phyloP scores from a whole-genome alignment of 2,113 vertebrate species.

The Cyanoramphus novaezelandiae region DNA sequence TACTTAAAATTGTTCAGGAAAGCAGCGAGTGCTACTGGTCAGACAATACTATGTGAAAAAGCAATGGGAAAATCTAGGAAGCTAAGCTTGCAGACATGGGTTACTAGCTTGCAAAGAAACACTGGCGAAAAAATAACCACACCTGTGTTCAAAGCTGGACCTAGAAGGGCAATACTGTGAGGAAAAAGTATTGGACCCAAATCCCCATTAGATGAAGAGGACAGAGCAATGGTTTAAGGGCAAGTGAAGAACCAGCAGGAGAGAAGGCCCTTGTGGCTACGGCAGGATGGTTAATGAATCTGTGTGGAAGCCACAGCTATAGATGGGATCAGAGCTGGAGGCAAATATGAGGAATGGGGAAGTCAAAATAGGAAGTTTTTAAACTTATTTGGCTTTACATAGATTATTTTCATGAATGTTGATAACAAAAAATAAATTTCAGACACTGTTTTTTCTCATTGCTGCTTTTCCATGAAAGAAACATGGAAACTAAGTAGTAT shows the following conservation, averaged over 20 bases:
- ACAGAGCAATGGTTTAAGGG: background rate
- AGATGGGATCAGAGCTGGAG: background rate
- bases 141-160: accelerated
- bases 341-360: background rate
- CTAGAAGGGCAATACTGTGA: background rate
- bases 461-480: background rate
- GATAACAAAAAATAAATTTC: background rate
- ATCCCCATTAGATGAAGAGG: background rate
- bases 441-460: background rate
- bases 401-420: background rate
- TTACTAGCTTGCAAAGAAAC: background rate
- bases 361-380: background rate
- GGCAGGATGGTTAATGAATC: background rate
- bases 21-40: background rate
- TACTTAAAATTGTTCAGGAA: background rate
- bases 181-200: background rate
- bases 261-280: background rate
- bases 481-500: background rate
- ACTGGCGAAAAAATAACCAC: accelerated
- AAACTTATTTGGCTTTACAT: background rate
- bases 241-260: background rate
- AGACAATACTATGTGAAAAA: background rate
- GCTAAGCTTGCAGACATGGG: background rate
- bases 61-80: background rate
- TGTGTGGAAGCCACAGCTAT: background rate